phyloP scores from a whole-genome alignment of 2,113 vertebrate genomes.

The Psilopogon haemacephalus region DNA sequence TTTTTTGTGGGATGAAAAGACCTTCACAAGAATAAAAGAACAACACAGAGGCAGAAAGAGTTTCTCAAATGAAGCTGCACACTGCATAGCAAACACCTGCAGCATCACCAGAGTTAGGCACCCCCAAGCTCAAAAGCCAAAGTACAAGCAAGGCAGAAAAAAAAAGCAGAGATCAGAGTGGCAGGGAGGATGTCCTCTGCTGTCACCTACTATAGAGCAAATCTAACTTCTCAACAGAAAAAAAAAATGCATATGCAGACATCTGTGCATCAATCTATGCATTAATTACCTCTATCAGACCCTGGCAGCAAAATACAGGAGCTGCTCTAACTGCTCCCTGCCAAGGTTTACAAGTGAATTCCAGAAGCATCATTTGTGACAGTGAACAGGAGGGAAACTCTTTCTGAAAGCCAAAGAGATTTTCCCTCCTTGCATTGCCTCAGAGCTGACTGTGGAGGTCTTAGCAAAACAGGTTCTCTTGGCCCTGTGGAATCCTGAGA shows the following conservation, averaged over 20 bases:
- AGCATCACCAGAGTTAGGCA: not conserved
- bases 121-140: not conserved
- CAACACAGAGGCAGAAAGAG: not conserved
- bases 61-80: not conserved
- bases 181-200: not conserved
- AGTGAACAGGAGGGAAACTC: not conserved
- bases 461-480: accelerated
- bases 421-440: too few relatives aligned
- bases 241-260: not conserved
- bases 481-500: not conserved
- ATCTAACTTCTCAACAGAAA: not conserved
- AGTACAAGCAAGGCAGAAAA: not conserved
- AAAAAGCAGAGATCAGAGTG: not conserved
- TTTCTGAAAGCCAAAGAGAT: not conserved
- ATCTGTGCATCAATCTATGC: not conserved
- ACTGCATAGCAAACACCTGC: not conserved
- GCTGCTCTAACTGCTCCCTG: not conserved
- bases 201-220: not conserved
- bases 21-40: not conserved
- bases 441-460: too few relatives aligned
- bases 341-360: not conserved
- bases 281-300: not conserved
- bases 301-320: not conserved
- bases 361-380: not conserved
- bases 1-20: too few relatives aligned